Percentiles rank a stretch among this genome's conserved stretches.
phyloP scores from a whole-genome alignment of 2,113 vertebrate species.

The Labeo rohita region DNA sequence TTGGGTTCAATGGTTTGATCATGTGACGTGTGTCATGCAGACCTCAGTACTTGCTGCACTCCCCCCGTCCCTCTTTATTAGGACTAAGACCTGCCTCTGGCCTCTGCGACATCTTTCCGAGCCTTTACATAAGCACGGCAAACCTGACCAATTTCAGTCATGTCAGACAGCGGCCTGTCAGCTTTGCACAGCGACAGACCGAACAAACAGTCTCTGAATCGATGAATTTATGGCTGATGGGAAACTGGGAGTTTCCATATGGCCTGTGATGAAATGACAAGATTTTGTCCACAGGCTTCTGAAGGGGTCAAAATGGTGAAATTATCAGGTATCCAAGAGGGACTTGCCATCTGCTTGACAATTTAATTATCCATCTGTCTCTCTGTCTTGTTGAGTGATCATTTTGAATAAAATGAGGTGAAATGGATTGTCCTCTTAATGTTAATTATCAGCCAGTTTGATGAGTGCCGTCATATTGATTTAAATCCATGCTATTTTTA shows the following conservation, averaged over 20 bases:
- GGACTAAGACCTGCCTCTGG: constrained; percentile 45
- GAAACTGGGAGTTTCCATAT: constrained; percentile 45
- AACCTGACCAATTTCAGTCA: constrained; percentile 56
- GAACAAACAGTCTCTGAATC: constrained; percentile 33
- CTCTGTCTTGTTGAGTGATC: constrained; percentile 56
- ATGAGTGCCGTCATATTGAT: constrained; percentile 8
- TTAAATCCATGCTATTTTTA: constrained; percentile 34
- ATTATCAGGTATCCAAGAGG: constrained; percentile 59
- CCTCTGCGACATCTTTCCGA: constrained; percentile 49
- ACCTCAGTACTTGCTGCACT: constrained; percentile 37
- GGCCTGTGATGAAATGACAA: constrained; percentile 46
- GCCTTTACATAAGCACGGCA: constrained; percentile 58
- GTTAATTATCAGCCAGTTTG: constrained; percentile 44
- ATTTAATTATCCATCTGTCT: constrained; percentile 57
- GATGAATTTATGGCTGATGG: constrained; percentile 27
- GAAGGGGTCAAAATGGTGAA: constrained; percentile 58
- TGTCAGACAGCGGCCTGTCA: constrained; percentile 48
- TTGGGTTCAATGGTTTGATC: constrained; percentile 21
- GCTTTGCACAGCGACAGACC: constrained; percentile 8
- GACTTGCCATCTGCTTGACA: constrained; percentile 60
- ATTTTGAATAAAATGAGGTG: constrained; percentile 53
- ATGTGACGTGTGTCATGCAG: constrained; percentile 45
- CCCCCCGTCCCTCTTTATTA: constrained; percentile 45
- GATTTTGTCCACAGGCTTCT: constrained; percentile 49
- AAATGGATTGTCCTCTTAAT: constrained; percentile 49